Conservation (phyloP, 2,888 invertebrate species). For the Xylophagus ater region DNA sequence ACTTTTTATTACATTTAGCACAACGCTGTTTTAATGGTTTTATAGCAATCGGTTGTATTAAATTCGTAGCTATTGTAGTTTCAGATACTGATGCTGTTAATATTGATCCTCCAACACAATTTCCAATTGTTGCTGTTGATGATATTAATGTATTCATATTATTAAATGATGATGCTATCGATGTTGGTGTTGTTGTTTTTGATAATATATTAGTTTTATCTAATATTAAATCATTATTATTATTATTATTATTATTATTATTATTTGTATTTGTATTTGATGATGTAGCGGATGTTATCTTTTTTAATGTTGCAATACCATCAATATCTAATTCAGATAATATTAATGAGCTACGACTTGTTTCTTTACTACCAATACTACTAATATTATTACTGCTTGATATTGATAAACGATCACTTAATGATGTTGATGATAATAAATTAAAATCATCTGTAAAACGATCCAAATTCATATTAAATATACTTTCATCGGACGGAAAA, state of each 20-base stretch:
- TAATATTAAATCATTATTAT: conserved; percentile 2
- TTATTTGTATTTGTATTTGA: background rate
- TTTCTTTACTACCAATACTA: conserved; percentile 2
- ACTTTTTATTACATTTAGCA: conserved; percentile 21
- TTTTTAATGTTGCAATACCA: conserved; percentile 7
- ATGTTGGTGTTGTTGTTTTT: background rate
- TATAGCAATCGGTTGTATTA: conserved; percentile 5
- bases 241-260: background rate
- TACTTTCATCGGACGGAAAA: conserved; percentile 21
- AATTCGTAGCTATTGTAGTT: background rate
- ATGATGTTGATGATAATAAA: conserved; percentile 9
- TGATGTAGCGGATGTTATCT: conserved; percentile 3
- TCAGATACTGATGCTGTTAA: background rate
- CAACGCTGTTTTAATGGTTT: conserved; percentile 18
- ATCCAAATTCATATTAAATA: conserved; percentile 22
- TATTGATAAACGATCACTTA: conserved; percentile 11
- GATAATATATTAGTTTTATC: no score
- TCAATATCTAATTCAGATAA: conserved; percentile 14
- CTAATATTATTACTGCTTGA: conserved; percentile 1
- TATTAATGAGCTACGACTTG: conserved; percentile 13
- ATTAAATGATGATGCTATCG: background rate
- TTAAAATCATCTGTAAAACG: conserved; percentile 16
- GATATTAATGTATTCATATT: background rate
- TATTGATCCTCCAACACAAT: conserved; percentile 2
- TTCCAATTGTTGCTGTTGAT: background rate